Evolutionary conservation across 2,797 vertebrate genomes (phyloP).

Genomic region (Xyrichtys novacula): DNA sequence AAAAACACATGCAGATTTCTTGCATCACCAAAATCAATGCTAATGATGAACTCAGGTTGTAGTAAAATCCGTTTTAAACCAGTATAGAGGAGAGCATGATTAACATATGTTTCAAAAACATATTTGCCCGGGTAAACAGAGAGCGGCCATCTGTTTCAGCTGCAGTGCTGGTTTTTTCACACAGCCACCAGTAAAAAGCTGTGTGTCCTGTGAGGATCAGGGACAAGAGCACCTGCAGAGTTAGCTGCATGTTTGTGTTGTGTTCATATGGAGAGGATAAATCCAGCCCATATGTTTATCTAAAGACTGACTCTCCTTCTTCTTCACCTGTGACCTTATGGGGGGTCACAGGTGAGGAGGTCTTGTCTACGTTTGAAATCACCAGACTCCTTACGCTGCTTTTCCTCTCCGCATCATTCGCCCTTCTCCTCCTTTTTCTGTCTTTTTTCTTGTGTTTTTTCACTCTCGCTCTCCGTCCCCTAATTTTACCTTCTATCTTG

Average conservation of each 20-base stretch:
- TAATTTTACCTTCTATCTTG: conserved; percentile 59
- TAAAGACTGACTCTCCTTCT: conserved; percentile 18
- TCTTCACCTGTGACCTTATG: conserved; percentile 23
- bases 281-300: conserved; percentile 55
- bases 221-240: conserved; percentile 42
- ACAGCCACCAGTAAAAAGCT: conserved; percentile 13
- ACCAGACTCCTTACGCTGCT: conserved; percentile 4
- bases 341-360: conserved; percentile 29
- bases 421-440: conserved; percentile 9
- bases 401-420: conserved; percentile 1
- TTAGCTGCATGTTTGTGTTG: conserved; percentile 29
- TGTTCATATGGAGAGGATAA: conserved; percentile 31
- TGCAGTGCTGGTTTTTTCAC: conserved; percentile 50
- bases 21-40: conserved; percentile 20
- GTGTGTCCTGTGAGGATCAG: conserved; percentile 36
- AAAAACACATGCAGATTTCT: conserved; percentile 30
- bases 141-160: conserved; percentile 20
- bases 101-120: background rate
- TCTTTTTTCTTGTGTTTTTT: conserved; percentile 5
- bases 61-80: background rate
- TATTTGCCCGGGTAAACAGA: conserved; percentile 30
- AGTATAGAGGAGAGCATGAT: conserved; percentile 5
- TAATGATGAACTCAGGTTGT: conserved; percentile 7
- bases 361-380: conserved; percentile 33
- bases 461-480: conserved; percentile 30